phyloP scores from a whole-genome alignment of 2,113 vertebrate genomes.

The Chaenogobius annularis region DNA sequence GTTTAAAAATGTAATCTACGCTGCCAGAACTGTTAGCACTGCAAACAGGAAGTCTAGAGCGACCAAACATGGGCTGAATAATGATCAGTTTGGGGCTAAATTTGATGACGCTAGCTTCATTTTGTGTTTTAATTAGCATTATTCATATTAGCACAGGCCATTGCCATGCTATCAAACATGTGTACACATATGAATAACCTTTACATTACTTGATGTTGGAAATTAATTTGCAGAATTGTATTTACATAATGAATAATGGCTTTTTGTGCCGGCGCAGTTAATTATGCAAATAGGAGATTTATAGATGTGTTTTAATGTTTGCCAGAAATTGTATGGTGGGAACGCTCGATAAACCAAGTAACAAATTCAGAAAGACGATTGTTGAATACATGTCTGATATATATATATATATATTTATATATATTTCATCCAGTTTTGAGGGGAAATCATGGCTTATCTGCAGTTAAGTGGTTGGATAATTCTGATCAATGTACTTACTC shows the following conservation, averaged over 20 bases:
- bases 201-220: not conserved
- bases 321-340: slow-evolving; percentile 21
- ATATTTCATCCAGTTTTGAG: too few species aligned
- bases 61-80: not conserved
- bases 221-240: not conserved
- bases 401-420: too few species aligned
- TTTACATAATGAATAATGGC: not conserved
- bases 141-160: not conserved
- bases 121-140: slow-evolving; percentile 2
- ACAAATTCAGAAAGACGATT: slow-evolving; percentile 32
- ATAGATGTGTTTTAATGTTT: slow-evolving; percentile 24
- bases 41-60: not conserved
- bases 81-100: not conserved
- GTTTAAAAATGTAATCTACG: slow-evolving; percentile 23
- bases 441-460: too few species aligned
- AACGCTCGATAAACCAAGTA: slow-evolving; percentile 25
- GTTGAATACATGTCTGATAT: too few species aligned
- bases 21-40: slow-evolving; percentile 18
- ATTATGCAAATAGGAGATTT: slow-evolving; percentile 27
- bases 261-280: not conserved
- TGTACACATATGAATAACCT: slow-evolving; percentile 2
- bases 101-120: not conserved
- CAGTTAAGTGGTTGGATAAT: too few species aligned
- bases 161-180: not conserved
- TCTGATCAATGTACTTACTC: too few species aligned